A percentile compares a stretch with the other conserved stretches of the same genome.
phyloP scores from a whole-genome alignment of 2,888 invertebrate genomes.

The Stenchaetothrips biformis region DNA sequence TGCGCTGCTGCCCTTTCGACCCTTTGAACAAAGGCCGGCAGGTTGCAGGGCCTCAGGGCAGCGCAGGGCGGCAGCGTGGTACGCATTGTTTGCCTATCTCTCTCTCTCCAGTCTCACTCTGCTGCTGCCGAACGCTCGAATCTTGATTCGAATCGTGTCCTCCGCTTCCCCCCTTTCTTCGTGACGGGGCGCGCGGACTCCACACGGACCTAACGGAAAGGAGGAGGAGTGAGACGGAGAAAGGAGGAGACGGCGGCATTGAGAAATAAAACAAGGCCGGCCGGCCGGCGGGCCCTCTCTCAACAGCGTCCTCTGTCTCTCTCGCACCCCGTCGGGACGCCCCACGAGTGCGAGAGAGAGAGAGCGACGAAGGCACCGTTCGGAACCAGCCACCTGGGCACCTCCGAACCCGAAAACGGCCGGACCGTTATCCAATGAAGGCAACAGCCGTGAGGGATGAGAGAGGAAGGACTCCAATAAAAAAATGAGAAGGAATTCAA shows the following conservation, averaged over 20 bases:
- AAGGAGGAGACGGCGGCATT: background rate
- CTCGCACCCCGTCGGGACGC: too few relatives aligned
- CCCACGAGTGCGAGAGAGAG: background rate
- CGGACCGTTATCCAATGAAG: constrained; percentile 19
- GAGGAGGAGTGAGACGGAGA: background rate
- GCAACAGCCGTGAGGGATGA: constrained; percentile 5
- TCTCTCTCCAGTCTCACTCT: background rate
- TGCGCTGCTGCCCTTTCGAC: too few relatives aligned
- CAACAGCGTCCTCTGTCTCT: too few relatives aligned
- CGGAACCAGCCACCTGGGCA: too few relatives aligned
- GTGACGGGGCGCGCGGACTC: background rate
- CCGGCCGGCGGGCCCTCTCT: background rate
- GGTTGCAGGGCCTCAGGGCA: too few relatives aligned
- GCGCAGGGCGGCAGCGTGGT: background rate
- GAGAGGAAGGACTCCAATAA: constrained; percentile 20
- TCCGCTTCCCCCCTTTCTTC: too few relatives aligned
- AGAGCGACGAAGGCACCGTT: background rate
- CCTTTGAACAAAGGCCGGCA: too few relatives aligned
- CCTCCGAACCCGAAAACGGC: background rate
- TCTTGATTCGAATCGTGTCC: too few relatives aligned
- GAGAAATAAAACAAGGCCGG: constrained; percentile 18
- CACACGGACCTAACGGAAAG: background rate
- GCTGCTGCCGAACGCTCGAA: background rate
- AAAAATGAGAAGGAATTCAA: constrained; percentile 17
- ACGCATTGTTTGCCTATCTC: background rate